Evolutionary conservation across 2,113 vertebrate species (phyloP), one percentile per base, ranked within the genome.

Genomic region (Zosterops borbonicus): DNA sequence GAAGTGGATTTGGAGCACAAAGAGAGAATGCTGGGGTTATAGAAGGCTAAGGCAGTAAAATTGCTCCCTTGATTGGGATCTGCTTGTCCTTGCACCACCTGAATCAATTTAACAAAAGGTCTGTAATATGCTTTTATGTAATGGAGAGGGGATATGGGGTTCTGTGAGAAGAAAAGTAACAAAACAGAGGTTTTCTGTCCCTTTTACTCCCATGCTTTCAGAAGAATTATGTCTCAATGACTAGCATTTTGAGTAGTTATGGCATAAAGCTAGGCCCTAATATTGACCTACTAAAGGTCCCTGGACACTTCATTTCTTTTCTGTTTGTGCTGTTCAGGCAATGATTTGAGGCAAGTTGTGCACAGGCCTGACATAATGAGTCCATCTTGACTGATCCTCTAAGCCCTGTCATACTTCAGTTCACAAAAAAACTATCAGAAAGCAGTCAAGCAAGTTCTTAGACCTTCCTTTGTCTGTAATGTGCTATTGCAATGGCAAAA

Each of bases 231-330:
- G 44, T 67, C 49, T 41, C 42, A 59, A 3, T 42, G 23, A 62
- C 31, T 14, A 55, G 18, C 28, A 46, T 68, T 47, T 64, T 44
- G 22, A 73, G 3, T 49, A 64, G 41, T 29, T 83, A 22, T 3
- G 24, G 35, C 60, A 78, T 56, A 63, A 74, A 83, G 9, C 27
- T 70, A 41, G 9, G 24, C 21, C 87, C 29, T 44, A 14, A 5
- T 71, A 53, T 47, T 0, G 0, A 55, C 20, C 7, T 24, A 52
- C 19, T 4, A 24, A 31, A 77, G 6, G 46, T 83, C 50, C 12
- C 22, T 71, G 44, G 35, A 82, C 11, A 39, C 8, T 52, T 84
- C 0, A 52, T 56, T 86, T 62, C 9, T 47, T 55, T 86, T 88
- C 59, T 76, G 8, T 37, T 88, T 11, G 1, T 6, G 14, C 10